phyloP scores from a whole-genome alignment of 64 coral and sea anemone species.

The Pocillopora damicornis region DNA sequence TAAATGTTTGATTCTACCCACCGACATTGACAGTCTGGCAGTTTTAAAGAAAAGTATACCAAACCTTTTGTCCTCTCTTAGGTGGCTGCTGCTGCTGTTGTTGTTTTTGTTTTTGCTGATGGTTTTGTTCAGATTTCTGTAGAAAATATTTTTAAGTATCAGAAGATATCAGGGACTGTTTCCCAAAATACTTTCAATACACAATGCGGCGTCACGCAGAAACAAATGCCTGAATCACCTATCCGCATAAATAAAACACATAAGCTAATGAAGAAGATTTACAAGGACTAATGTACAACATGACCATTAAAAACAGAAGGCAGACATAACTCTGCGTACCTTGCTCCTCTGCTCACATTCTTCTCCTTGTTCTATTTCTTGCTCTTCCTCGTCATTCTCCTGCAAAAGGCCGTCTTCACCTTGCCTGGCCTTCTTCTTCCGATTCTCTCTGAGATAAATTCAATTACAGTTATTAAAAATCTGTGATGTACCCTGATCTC shows the following conservation, averaged over 20 bases:
- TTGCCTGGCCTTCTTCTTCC: slow-evolving; percentile 27
- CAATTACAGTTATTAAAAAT: background rate
- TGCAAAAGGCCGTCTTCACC: background rate
- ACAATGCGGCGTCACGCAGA: too few species aligned
- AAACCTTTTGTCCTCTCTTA: slow-evolving; percentile 83
- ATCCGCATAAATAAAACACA: too few species aligned
- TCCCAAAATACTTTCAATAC: too few species aligned
- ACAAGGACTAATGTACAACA: too few species aligned
- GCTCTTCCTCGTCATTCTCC: background rate
- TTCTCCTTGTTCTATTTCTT: background rate
- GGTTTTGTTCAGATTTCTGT: background rate
- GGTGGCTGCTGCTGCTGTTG: slow-evolving; percentile 55
- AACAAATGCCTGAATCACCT: too few species aligned
- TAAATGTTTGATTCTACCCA: too few species aligned
- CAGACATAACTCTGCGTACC: background rate
- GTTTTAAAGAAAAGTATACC: too few species aligned
- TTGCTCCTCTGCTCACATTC: background rate
- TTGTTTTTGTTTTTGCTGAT: background rate
- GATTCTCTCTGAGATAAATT: background rate
- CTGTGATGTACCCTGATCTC: background rate
- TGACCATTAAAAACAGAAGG: too few species aligned
- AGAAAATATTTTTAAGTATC: too few species aligned
- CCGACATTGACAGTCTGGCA: too few species aligned
- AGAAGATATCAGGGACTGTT: too few species aligned
- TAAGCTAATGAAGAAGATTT: too few species aligned